Evolutionary conservation across 2,797 vertebrate genomes (phyloP), one percentile per base, ranked within the genome.

Genomic region (Rhynchotus rufescens): DNA sequence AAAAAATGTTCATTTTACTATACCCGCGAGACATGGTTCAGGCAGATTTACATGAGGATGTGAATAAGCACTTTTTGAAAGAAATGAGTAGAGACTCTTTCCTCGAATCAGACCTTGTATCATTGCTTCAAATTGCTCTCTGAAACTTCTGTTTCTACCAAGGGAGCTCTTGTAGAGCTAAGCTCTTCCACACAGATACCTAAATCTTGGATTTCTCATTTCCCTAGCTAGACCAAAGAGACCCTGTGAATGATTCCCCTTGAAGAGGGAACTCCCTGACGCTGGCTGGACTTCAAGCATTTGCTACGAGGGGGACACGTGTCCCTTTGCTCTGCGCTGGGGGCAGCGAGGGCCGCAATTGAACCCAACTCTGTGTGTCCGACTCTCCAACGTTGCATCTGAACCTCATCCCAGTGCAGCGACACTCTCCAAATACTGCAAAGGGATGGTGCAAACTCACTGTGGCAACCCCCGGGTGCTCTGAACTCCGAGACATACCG

Each of bases 11-110:
- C 20, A 42, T 88, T 92, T 84, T 10, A 76, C 82, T 92, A 80
- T 23, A 81, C 80, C 52, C 89, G 6, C 21, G 88, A 77, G 87
- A 89, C 38, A 23, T 59, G 12, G 25, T 62, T 67, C 0, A 0
- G 49, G 32, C 54, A 71, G 52, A 61, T 73, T 74, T 67, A 17
- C 28, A 20, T 16, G 4, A 89, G 57, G 61, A 79, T 86, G 34
- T 93, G 77, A 92, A 86, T 88, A 90, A 88, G 51, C 65, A 72
- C 28, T 78, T 93, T 80, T 76, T 72, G 59, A 84, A 86, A 44
- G 30, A 71, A 0, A 1, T 0, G 6, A 89, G 59, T 22, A 83
- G 54, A 51, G 71, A 61, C 44, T 88, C 72, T 91, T 91, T 88
- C 72, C 44, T 77, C 49, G 90, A 68, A 38, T 19, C 57, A 30